phyloP scores from a whole-genome alignment of 2,888 invertebrate genomes.

The Tachina lurida region DNA sequence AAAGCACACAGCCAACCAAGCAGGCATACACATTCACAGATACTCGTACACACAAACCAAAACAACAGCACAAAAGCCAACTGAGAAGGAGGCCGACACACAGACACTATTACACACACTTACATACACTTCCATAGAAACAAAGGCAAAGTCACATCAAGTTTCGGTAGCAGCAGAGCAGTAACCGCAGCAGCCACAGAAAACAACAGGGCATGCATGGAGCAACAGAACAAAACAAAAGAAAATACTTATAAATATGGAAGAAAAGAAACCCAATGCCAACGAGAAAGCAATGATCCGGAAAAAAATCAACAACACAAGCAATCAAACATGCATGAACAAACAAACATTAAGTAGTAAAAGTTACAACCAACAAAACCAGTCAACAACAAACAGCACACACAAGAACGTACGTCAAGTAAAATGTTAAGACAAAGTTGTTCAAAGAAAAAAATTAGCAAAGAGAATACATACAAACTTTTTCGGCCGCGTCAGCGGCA shows the following conservation, averaged over 20 bases:
- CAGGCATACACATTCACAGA: constrained; percentile 64
- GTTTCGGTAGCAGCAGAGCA: constrained; percentile 15
- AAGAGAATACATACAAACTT: constrained; percentile 13
- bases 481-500: constrained; percentile 15
- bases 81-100: constrained; percentile 55
- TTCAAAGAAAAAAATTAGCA: constrained; percentile 2
- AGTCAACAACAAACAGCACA: constrained; percentile 44
- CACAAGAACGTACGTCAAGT: constrained; percentile 8
- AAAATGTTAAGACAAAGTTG: constrained; percentile 22
- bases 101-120: constrained; percentile 43
- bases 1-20: constrained; percentile 60
- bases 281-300: constrained; percentile 63
- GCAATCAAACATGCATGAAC: constrained; percentile 39
- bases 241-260: background rate
- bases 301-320: constrained; percentile 53
- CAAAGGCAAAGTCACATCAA: constrained; percentile 47
- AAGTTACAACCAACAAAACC: constrained; percentile 53
- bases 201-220: constrained; percentile 35
- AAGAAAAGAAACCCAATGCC: constrained; percentile 61
- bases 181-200: constrained; percentile 35
- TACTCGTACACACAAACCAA: constrained; percentile 33
- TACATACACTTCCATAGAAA: constrained; percentile 26
- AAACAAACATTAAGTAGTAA: constrained; percentile 53
- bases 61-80: constrained; percentile 54
- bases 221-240: constrained; percentile 19